phyloP scores from a whole-genome alignment of 2,113 vertebrate genomes.

The Lophius piscatorius region DNA sequence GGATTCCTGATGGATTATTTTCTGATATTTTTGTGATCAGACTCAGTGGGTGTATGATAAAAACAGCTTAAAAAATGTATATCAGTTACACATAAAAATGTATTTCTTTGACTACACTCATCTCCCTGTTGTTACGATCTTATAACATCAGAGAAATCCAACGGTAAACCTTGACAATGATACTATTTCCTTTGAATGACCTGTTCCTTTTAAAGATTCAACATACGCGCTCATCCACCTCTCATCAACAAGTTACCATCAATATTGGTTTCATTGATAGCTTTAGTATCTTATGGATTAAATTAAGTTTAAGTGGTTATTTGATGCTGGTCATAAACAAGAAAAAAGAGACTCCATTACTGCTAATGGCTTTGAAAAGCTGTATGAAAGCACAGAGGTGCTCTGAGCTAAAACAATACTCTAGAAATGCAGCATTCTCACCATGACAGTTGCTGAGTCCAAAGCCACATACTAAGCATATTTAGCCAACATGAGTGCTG shows the following conservation, averaged over 20 bases:
- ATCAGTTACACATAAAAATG: neutral
- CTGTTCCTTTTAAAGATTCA: neutral
- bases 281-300: neutral
- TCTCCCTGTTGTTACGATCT: neutral
- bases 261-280: neutral
- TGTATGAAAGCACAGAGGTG: neutral
- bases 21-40: neutral
- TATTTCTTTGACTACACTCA: neutral
- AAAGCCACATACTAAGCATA: conserved; percentile 24
- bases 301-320: neutral
- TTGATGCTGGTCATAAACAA: neutral
- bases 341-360: neutral
- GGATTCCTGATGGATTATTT: too few species aligned
- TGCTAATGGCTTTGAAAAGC: neutral
- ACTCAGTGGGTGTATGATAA: neutral
- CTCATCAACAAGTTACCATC: conserved; percentile 3
- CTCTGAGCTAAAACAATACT: neutral
- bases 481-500: too few species aligned
- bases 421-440: neutral
- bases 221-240: neutral
- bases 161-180: neutral
- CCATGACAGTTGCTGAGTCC: neutral
- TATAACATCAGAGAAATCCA: neutral
- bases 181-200: neutral
- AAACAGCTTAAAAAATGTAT: too few species aligned